phyloP scores from a whole-genome alignment of 2,113 vertebrate genomes.

The Malurus melanocephalus region DNA sequence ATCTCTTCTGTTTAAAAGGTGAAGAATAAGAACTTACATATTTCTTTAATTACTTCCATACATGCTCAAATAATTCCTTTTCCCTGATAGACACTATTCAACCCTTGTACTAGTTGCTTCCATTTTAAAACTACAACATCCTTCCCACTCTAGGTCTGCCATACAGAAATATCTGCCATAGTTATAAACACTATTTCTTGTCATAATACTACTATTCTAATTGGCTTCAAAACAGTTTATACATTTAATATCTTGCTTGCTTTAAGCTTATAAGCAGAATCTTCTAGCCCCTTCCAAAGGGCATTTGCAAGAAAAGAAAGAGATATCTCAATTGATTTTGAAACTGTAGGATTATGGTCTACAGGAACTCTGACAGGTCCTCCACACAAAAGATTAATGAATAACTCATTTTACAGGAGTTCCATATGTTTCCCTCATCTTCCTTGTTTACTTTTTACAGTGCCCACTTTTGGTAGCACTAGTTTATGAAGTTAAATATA shows the following conservation, averaged over 20 bases:
- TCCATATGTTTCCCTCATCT: background rate
- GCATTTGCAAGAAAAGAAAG: background rate
- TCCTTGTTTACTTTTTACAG: background rate
- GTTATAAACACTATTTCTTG: background rate
- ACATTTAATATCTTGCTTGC: background rate
- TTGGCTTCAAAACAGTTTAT: background rate
- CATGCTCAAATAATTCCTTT: background rate
- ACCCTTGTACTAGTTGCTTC: background rate
- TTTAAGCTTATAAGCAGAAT: background rate
- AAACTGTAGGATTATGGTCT: background rate
- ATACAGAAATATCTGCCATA: background rate
- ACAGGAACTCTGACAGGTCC: background rate
- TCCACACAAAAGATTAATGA: background rate
- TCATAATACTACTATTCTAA: background rate
- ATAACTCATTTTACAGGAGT: background rate
- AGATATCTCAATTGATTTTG: background rate
- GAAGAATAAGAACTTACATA: background rate
- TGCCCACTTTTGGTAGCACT: background rate
- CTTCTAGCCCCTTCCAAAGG: background rate
- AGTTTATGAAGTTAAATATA: background rate
- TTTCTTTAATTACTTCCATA: background rate
- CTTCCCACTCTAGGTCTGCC: background rate
- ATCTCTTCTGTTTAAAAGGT: background rate
- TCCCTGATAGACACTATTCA: background rate
- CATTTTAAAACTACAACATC: background rate